Base-by-base conservation (phyloP, 2,113 vertebrate species). In the Ploceus nigricollis region DNA sequence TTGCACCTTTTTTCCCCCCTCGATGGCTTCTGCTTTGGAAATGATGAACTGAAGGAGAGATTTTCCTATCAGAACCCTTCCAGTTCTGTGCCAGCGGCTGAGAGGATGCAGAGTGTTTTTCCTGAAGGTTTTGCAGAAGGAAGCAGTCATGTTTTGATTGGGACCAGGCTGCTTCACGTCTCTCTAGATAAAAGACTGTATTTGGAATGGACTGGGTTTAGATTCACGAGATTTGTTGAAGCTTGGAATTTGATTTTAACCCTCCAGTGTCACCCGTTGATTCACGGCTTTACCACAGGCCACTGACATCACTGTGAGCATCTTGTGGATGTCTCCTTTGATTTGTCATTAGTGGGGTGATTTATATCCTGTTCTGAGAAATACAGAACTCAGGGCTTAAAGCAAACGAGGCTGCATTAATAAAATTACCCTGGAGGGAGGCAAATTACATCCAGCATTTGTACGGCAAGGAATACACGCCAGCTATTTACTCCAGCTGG, bases 221-320 rank as follows among this genome's bases (percentile, higher is more conserved):
- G 84, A 60, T 68, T 42, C 58, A 30, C 39, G 28, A 21, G 60
- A 7, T 27, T 19, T 76, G 64, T 81, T 44, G 24, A 69, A 92
- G 61, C 42, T 42, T 7, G 4, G 71, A 18, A 18, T 88, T 96
- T 31, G 57, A 24, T 61, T 88, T 95, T 89, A 81, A 68, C 47
- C 90, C 84, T 93, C 78, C 56, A 45, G 2, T 75, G 92, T 90
- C 90, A 77, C 71, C 23, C 94, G 39, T 91, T 97, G 97, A 98
- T 96, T 94, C 81, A 94, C 80, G 73, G 93, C 95, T 98, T 97
- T 87, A 92, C 96, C 97, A 93, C 93, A 68, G 68, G 44, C 31
- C 50, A 48, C 97, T 98, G 98, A 99, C 97, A 98, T 98, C 98
- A 97, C 71, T 73, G 45, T 28, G 97, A 97, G 91, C 93, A 79